Base-by-base conservation (phyloP, 2,113 vertebrate species). In the Astur gentilis region DNA sequence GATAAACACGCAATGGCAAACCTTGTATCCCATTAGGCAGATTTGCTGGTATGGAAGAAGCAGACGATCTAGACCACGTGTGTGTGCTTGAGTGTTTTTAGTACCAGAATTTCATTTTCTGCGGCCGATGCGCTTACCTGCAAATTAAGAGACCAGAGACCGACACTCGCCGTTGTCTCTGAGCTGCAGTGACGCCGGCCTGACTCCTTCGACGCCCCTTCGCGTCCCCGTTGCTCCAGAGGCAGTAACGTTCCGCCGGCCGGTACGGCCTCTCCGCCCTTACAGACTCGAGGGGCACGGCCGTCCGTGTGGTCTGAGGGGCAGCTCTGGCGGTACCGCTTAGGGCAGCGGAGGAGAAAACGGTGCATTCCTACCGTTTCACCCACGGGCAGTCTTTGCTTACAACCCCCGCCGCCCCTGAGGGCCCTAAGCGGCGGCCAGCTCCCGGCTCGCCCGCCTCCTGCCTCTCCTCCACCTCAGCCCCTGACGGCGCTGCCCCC, bases 1-100 rank as follows among this genome's bases (percentile, higher is more conserved):
- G 5, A 6, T 5, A 6, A 29, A 9, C 3, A 32, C 0, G 10
- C 36, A 57, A 31, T 2, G 8, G 19, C 11, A 2, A 6, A 3
- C 25, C 44, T 21, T 22, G 22, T 15, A 8, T 26, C 27, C 40
- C 34, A 6, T 11, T 6, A 14, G 34, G 42, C 34, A 29, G 34
- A 15, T 31, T n/a, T 32, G 55, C 62, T 17, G 26, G 8, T 19
- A 11, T 3, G 27, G 44, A 60, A 58, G 32, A 58, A 49, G 54
- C 49, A 13, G 22, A 49, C 22, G 22, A 32, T 34, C 42, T 19
- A 27, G n/a, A 40, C 10, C 17, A 20, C 3, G 4, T 10, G 29
- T 2, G 16, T 7, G 52, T 54, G 19, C 49, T 16, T 45, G 26
- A 19, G 6, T 26, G 9, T 5, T 90, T 61, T 66, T 57, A 16